Conservation (phyloP, 2,113 vertebrate genomes). For the Pitta sordida region DNA sequence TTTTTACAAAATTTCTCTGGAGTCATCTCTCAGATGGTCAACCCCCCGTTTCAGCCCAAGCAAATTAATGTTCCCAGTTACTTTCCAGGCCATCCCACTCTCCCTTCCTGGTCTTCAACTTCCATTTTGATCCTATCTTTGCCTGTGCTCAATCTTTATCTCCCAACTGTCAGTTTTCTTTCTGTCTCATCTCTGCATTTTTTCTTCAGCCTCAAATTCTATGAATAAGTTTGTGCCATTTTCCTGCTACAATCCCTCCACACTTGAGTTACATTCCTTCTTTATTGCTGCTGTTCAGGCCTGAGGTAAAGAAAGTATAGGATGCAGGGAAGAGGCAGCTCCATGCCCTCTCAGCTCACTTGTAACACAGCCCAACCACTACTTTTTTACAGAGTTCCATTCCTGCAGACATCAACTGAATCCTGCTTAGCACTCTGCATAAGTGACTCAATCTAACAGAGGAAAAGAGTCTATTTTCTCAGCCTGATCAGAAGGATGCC, state of each 20-base stretch:
- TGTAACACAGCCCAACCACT: not conserved
- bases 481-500: not conserved
- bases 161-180: constrained; percentile 4
- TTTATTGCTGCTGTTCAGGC: not conserved
- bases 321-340: not conserved
- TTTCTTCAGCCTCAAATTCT: not conserved
- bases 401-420: not conserved
- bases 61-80: not conserved
- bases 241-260: not conserved
- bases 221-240: constrained; percentile 14
- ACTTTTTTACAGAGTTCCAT: not conserved
- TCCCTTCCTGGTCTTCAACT: not conserved
- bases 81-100: not conserved
- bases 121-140: not conserved
- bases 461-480: not conserved
- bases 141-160: constrained; percentile 20
- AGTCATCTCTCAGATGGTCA: not conserved
- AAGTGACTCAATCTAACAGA: fast-evolving
- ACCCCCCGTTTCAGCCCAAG: not conserved
- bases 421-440: not conserved
- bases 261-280: not conserved
- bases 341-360: not conserved
- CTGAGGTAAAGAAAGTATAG: not conserved
- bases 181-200: not conserved
- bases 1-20: not conserved